Base-by-base conservation (phyloP, 2,113 vertebrate species). In the Oryzias javanicus region DNA sequence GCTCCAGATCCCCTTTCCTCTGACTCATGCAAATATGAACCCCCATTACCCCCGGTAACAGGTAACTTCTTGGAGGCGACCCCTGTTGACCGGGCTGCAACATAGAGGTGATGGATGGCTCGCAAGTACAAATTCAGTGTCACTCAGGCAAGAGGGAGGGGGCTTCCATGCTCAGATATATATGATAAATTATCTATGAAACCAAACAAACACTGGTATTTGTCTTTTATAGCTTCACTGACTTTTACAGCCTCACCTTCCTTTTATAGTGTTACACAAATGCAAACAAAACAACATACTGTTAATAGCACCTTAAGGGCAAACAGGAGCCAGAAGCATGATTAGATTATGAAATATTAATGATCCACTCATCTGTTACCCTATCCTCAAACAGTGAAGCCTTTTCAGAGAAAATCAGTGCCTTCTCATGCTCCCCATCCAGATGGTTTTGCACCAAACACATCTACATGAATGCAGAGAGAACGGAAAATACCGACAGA, bases 271-370 rank as follows among this genome's bases (percentile, higher is more conserved):
- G 67, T 22, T 27, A 19, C 55, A 60, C 13, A 50, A 54, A 49
- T 20, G 6, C 29, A 63, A 61, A 49, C 15, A 65, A 55, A 49
- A 47, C 44, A 49, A 62, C 53, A 62, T 45, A 56, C 20, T 48
- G 50, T 40, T 14, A n/a, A 24, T 44, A 65, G 60, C 54, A 45
- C 44, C 29, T 62, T 41, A 52, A 20, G 61, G 66, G 72, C 50
- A 68, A 82, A 77, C 57, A 49, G 55, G 48, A 66, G 42, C 46
- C 41, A 44, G 59, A 70, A 25, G 54, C 52, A 41, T 74, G 76
- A 88, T 89, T 81, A 76, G 70, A 79, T 77, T 62, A 82, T 84
- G 55, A 88, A 88, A 80, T 67, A 80, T 86, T 81, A 78, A 88
- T 80, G 79, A 74, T 46, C 16, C 59, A 65, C 58, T 60, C 25